Evolutionary conservation across 1,140 invertebrate species (phyloP), one percentile per base, ranked within the genome.

Genomic region (Leptinotarsa defecta): DNA sequence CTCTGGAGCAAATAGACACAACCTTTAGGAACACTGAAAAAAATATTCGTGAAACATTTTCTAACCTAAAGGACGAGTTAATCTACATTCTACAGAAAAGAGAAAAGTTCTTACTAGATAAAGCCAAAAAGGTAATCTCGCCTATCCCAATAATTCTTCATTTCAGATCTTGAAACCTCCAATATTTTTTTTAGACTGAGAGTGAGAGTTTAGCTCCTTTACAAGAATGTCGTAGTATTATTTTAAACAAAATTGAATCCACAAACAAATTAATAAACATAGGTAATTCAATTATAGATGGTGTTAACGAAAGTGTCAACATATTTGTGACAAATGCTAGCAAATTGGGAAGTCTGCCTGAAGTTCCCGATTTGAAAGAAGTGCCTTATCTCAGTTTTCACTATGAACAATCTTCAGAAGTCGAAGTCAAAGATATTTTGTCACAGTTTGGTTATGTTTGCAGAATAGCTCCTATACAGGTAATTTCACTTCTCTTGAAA

Each of bases 331-430:
- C 73, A 64, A 79, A 80, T 71, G 77, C 79, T 17, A 78, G 67
- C 27, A 20, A 71, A 13, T 73, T 83, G 64, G 82, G 81, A 71
- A 81, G 68, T 74, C 70, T 83, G 43, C 82, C 82, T 8, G 80
- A 78, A 73, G 77, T 82, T 13, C 80, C 81, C 48, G 75, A 79
- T 63, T 64, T 78, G 20, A 82, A 81, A 79, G 78, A 82, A 81
- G 82, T 83, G 77, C 81, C 82, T 80, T 82, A 75, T 75, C 79
- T 83, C 52, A 78, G 76, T 3, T 83, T 82, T 73, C 75, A 80
- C 13, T 77, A 73, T 77, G 80, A 83, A 24, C 62, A 76, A 43
- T 73, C 27, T 27, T 61, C 68, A 48, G 74, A 80, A 68, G 74
- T 48, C 5, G 76, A 81, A 65, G 67, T 83, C 15, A 64, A 71